Conservation (phyloP, 2,797 vertebrate species). For the Pristis pectinata region DNA sequence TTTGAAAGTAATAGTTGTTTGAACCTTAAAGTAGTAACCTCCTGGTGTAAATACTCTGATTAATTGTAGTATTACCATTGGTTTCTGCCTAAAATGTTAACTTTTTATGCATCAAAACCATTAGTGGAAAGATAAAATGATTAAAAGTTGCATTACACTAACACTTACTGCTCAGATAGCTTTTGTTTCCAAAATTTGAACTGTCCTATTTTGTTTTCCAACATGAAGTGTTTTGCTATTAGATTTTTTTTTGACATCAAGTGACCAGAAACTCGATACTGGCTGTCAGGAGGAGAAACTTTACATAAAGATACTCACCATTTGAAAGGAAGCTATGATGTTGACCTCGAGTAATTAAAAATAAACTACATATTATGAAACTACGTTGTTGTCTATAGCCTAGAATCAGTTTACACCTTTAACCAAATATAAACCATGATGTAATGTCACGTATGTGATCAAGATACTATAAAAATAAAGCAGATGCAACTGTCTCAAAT, state of each 20-base stretch:
- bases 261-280: slow-evolving; percentile 13
- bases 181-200: neutral
- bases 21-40: neutral
- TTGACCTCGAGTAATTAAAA: slow-evolving; percentile 32
- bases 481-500: neutral
- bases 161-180: neutral
- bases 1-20: neutral
- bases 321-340: slow-evolving; percentile 23
- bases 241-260: slow-evolving; percentile 13
- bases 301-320: neutral
- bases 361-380: slow-evolving; percentile 36
- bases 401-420: slow-evolving; percentile 20
- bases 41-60: neutral
- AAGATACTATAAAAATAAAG: slow-evolving; percentile 3
- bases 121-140: neutral
- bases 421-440: slow-evolving; percentile 32
- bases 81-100: neutral
- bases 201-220: neutral
- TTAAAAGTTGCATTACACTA: neutral
- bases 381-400: slow-evolving; percentile 8
- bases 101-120: neutral
- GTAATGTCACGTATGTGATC: slow-evolving; percentile 9
- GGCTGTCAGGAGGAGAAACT: slow-evolving; percentile 22
- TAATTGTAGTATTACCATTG: neutral
- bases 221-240: neutral